Percentiles rank a stretch among this genome's conserved stretches.
These are phyloP conservation scores for Leptosomus discolor DNA, from an alignment of 2,113 vertebrate species.

Conservation along the genomic window DNA sequence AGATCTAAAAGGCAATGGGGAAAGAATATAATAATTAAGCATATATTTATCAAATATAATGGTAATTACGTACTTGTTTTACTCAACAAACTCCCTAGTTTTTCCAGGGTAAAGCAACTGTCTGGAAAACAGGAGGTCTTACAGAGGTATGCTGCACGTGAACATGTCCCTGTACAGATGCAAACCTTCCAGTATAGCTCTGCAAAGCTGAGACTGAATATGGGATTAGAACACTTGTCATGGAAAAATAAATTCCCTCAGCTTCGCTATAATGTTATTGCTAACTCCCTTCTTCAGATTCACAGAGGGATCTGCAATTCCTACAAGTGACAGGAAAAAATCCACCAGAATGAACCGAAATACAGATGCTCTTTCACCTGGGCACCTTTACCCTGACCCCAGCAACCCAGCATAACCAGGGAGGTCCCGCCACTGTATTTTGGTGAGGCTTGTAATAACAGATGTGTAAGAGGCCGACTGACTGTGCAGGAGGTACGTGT, in stretches of 20 bases:
- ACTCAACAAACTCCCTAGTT: not conserved
- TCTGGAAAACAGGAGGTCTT: not conserved
- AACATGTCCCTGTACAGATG: not conserved
- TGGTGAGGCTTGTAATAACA: not conserved
- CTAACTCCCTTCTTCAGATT: not conserved
- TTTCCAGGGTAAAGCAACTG: not conserved
- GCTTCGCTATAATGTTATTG: not conserved
- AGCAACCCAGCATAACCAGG: too few relatives aligned
- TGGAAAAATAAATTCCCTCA: not conserved
- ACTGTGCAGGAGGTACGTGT: too few relatives aligned
- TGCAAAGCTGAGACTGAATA: not conserved
- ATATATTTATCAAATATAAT: not conserved
- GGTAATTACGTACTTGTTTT: not conserved
- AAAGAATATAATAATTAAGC: not conserved
- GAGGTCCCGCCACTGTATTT: accelerated
- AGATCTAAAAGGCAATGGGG: conserved; percentile 72
- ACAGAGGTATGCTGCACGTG: not conserved
- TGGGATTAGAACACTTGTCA: not conserved
- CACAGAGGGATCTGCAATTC: not conserved
- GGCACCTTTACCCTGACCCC: not conserved
- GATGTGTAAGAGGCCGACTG: not conserved
- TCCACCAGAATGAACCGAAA: not conserved
- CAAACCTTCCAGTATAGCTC: not conserved
- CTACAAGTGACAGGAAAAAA: not conserved
- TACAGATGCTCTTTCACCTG: not conserved